A percentile compares a stretch with the other conserved stretches of the same genome.
These are phyloP conservation scores for Neodiprion lecontei DNA, from an alignment of 1,140 invertebrate genomes.

Conservation along the genomic window DNA sequence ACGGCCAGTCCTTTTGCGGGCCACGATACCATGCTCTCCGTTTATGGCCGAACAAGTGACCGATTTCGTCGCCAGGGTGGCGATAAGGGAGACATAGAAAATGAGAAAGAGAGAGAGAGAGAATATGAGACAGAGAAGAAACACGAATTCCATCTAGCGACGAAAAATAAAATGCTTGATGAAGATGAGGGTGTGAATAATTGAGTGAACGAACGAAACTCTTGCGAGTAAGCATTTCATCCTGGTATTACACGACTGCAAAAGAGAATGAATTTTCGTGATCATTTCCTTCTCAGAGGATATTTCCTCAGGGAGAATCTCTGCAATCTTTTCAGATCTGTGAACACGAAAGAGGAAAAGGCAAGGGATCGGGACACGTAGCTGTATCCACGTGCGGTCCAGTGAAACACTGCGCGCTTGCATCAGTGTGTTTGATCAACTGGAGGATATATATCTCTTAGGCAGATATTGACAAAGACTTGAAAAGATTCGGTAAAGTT, in stretches of 20 bases:
- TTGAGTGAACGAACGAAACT: no score
- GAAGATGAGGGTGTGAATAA: no score
- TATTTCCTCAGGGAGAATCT: not conserved
- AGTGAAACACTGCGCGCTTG: not conserved
- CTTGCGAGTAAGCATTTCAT: no score
- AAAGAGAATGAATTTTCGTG: no score
- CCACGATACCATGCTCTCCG: constrained; percentile 23
- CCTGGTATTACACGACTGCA: no score
- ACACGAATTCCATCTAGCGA: no score
- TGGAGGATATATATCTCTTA: not conserved
- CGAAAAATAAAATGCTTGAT: no score
- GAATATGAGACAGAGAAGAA: not conserved
- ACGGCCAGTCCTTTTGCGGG: constrained; percentile 35
- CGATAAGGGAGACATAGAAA: constrained; percentile 8
- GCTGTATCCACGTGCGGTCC: not conserved
- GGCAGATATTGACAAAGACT: constrained; percentile 1
- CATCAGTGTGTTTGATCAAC: not conserved
- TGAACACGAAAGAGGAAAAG: no score
- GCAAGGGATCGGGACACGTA: not conserved
- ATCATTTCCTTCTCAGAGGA: not conserved
- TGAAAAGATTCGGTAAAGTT: not conserved
- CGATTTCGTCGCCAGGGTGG: constrained; percentile 49
- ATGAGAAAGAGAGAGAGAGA: constrained; percentile 16
- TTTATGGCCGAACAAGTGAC: constrained; percentile 53
- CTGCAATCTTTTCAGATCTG: not conserved